phyloP scores from a whole-genome alignment of 2,888 invertebrate species.

The Tryphoninae sp. region DNA sequence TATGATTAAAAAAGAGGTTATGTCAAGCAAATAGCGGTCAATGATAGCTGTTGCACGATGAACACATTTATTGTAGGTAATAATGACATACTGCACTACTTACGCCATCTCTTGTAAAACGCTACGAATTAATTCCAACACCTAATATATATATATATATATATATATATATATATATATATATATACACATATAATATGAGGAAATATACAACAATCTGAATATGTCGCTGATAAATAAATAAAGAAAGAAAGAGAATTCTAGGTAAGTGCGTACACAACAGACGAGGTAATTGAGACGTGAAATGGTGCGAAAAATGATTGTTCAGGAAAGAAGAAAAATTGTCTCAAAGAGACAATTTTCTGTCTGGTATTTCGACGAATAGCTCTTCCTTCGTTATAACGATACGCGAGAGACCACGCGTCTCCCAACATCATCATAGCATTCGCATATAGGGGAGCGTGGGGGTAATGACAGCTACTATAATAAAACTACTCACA shows the following conservation, averaged over 20 bases:
- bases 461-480: too few species aligned
- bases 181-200: neutral
- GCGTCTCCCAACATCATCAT: neutral
- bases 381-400: neutral
- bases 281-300: conserved; percentile 48
- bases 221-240: conserved; percentile 9
- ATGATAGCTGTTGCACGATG: too few species aligned
- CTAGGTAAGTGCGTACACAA: neutral
- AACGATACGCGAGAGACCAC: neutral
- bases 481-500: too few species aligned
- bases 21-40: too few species aligned
- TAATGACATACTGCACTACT: too few species aligned
- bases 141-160: too few species aligned
- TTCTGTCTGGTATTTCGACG: conserved; percentile 32
- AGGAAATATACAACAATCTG: neutral
- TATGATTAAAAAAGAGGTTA: too few species aligned
- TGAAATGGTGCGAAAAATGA: conserved; percentile 51
- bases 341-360: conserved; percentile 6
- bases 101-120: too few species aligned
- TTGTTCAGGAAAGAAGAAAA: conserved; percentile 11
- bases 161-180: too few species aligned
- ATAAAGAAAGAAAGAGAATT: neutral
- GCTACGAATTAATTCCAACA: too few species aligned
- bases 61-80: too few species aligned
- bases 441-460: neutral